phyloP scores from a whole-genome alignment of 2,888 invertebrate species.

The Hirtodrosophila cameraria region DNA sequence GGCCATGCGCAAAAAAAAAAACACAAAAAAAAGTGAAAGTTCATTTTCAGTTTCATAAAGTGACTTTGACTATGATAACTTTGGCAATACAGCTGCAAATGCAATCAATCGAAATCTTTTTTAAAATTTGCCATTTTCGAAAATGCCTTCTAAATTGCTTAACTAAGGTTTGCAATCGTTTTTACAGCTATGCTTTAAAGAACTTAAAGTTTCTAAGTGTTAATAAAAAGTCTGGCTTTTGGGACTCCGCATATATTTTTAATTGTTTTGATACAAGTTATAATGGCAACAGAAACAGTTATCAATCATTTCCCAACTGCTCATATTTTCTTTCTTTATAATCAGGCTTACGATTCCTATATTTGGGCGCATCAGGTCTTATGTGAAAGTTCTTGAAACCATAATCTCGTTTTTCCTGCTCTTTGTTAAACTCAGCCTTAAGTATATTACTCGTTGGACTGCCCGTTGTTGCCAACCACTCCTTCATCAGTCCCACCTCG shows the following conservation, averaged over 20 bases:
- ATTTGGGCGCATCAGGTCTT: slow-evolving; percentile 32
- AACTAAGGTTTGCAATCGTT: too few relatives aligned
- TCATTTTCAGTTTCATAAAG: slow-evolving; percentile 16
- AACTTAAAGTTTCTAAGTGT: too few relatives aligned
- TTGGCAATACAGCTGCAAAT: not conserved
- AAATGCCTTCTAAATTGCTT: too few relatives aligned
- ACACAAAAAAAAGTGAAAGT: slow-evolving; percentile 40
- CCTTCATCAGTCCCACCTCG: slow-evolving; percentile 86
- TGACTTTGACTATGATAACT: not conserved
- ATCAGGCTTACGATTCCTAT: not conserved
- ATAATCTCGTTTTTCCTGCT: slow-evolving; percentile 33
- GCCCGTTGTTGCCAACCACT: slow-evolving; percentile 87
- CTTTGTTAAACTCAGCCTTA: slow-evolving; percentile 87
- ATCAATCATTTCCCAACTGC: not conserved
- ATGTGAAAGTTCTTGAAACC: slow-evolving; percentile 58
- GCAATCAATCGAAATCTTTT: too few relatives aligned
- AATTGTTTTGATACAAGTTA: not conserved
- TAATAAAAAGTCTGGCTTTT: too few relatives aligned
- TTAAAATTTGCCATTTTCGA: too few relatives aligned
- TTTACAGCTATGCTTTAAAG: too few relatives aligned
- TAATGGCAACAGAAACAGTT: too few relatives aligned
- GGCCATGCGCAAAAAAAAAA: too few relatives aligned
- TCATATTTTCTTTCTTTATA: not conserved
- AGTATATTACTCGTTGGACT: slow-evolving; percentile 90
- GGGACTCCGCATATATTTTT: not conserved